Evolutionary conservation across 2,888 invertebrate genomes (phyloP).

Genomic region (Conomelus anceps): DNA sequence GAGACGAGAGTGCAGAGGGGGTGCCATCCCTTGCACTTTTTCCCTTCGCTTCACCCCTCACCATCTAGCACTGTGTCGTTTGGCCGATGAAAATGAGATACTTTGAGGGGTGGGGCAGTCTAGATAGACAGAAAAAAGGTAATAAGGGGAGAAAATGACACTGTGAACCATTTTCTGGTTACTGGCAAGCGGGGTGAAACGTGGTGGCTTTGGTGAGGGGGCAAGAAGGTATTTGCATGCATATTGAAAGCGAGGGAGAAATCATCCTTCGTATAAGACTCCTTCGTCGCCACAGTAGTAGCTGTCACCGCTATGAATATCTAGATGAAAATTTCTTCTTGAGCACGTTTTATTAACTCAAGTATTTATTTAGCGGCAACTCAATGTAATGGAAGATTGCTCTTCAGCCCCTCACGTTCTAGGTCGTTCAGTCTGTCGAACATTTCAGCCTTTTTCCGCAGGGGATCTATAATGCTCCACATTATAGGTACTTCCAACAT

Average conservation of each 20-base stretch:
- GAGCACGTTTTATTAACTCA: slow-evolving; percentile 7
- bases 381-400: slow-evolving; percentile 9
- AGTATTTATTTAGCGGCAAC: slow-evolving; percentile 2
- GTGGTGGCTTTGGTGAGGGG: neutral
- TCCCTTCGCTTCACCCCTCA: slow-evolving; percentile 18
- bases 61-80: slow-evolving; percentile 9
- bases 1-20: no score
- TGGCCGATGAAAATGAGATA: slow-evolving; percentile 27
- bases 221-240: slow-evolving; percentile 26
- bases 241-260: slow-evolving; percentile 26
- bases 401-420: neutral
- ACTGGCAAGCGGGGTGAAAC: slow-evolving; percentile 13
- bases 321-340: slow-evolving; percentile 2
- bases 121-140: slow-evolving; percentile 24
- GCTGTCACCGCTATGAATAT: slow-evolving; percentile 9
- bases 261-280: neutral
- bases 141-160: slow-evolving; percentile 27
- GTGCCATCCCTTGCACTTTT: neutral
- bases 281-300: neutral
- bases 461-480: no score
- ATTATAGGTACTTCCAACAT: neutral
- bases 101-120: slow-evolving; percentile 16
- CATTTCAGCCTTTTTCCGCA: no score
- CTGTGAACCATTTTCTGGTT: slow-evolving; percentile 28
- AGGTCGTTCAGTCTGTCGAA: neutral